Percentiles rank a stretch among this genome's conserved stretches.
phyloP scores from a whole-genome alignment of 2,888 invertebrate genomes.

The Pandemis cinnamomeana region DNA sequence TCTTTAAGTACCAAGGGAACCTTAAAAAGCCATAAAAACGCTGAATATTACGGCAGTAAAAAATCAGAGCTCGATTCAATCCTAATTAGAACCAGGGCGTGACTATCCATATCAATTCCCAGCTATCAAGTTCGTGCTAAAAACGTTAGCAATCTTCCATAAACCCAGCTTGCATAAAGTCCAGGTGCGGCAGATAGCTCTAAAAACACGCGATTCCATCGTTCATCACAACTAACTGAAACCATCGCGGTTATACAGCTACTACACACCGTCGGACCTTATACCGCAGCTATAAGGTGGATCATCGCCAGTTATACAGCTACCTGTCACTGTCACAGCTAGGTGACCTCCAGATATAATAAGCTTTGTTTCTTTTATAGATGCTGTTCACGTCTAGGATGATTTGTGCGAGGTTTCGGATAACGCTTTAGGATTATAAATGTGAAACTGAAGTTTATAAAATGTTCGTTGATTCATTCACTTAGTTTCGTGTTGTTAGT shows the following conservation, averaged over 20 bases:
- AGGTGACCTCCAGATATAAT: slow-evolving; percentile 40
- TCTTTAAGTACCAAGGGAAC: too few species aligned
- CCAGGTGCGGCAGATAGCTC: slow-evolving; percentile 41
- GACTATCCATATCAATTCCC: slow-evolving; percentile 17
- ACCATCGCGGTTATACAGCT: slow-evolving; percentile 27
- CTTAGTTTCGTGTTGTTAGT: neutral
- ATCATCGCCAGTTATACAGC: slow-evolving; percentile 13
- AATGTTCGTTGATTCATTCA: slow-evolving; percentile 20
- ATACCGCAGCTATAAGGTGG: slow-evolving; percentile 29
- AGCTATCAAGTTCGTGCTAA: slow-evolving; percentile 32
- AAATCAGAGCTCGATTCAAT: neutral
- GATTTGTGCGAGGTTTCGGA: slow-evolving; percentile 40
- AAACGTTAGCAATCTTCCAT: slow-evolving; percentile 18
- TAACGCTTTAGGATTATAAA: slow-evolving; percentile 36
- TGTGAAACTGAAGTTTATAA: slow-evolving; percentile 27
- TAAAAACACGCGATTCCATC: slow-evolving; percentile 40
- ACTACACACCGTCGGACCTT: neutral
- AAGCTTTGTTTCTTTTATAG: slow-evolving; percentile 40
- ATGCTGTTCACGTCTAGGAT: slow-evolving; percentile 37
- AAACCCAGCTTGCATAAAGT: slow-evolving; percentile 31
- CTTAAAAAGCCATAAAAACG: too few species aligned
- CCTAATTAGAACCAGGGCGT: slow-evolving; percentile 23
- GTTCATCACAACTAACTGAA: slow-evolving; percentile 39
- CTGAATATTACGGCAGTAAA: neutral
- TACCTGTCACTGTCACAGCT: slow-evolving; percentile 31